Evolutionary conservation across 1,140 invertebrate genomes (phyloP).

Genomic region (Aphis craccivora): DNA sequence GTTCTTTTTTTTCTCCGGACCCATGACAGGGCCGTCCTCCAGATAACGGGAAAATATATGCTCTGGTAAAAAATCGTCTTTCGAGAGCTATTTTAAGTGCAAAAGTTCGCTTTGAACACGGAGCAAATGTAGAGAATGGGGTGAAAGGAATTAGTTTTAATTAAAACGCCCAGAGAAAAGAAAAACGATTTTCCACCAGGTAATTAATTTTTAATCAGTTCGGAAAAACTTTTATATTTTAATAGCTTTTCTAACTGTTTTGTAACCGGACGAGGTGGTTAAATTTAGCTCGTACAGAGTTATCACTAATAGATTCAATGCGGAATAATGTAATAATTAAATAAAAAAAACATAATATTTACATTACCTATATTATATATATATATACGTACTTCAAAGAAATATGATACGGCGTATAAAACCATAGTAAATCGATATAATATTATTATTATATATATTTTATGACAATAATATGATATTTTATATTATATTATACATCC

Average conservation of each 20-base stretch:
- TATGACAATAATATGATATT: not conserved
- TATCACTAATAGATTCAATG: conserved; percentile 17
- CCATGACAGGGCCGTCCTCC: not conserved
- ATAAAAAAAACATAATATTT: not conserved
- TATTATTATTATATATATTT: not conserved
- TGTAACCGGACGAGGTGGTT: conserved; percentile 12
- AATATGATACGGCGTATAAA: not conserved
- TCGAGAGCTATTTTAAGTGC: conserved; percentile 48
- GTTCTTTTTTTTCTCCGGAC: not conserved
- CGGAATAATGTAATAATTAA: not conserved
- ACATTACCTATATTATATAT: too few species aligned
- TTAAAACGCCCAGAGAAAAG: conserved; percentile 46
- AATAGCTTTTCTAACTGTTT: conserved; percentile 45
- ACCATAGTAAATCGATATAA: conserved; percentile 25
- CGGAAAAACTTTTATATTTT: conserved; percentile 40
- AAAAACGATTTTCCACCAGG: conserved; percentile 51
- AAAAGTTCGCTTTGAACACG: conserved; percentile 49
- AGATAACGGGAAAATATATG: conserved; percentile 40
- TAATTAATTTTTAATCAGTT: conserved; percentile 56
- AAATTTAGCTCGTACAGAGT: not conserved
- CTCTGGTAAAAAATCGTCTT: conserved; percentile 43
- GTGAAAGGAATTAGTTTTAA: conserved; percentile 51
- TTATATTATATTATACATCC: not conserved
- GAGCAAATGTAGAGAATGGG: not conserved
- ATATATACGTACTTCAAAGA: not conserved